phyloP scores from a whole-genome alignment of 64 coral and sea anemone genomes.

The Actinia equina region DNA sequence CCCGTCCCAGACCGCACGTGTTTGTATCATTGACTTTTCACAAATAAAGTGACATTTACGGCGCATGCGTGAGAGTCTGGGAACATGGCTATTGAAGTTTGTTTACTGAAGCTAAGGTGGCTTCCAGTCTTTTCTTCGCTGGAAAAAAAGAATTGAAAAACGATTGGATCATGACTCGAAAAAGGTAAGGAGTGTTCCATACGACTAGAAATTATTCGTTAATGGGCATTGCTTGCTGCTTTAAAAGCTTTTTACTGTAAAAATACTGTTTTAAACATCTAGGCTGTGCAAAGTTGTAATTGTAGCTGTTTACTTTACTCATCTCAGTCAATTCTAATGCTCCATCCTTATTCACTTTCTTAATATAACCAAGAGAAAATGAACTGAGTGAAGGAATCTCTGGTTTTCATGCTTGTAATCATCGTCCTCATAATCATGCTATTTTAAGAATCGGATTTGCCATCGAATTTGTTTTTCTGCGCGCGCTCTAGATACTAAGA shows the following conservation, averaged over 20 bases:
- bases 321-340: too few species aligned
- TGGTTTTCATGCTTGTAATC: too few species aligned
- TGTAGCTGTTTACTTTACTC: not conserved
- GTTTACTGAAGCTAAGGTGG: not conserved
- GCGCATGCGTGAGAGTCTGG: slow-evolving; percentile 12
- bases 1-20: not conserved
- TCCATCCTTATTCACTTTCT: not conserved
- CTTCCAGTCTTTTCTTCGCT: slow-evolving; percentile 10
- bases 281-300: not conserved
- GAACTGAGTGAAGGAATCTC: too few species aligned
- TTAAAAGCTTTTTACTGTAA: not conserved
- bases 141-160: slow-evolving; percentile 8
- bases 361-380: not conserved
- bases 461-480: too few species aligned
- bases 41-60: not conserved
- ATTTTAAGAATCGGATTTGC: too few species aligned
- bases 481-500: too few species aligned
- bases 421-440: not conserved
- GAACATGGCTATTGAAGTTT: slow-evolving; percentile 1
- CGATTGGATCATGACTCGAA: not conserved
- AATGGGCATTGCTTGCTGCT: not conserved
- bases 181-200: not conserved
- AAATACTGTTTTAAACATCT: not conserved
- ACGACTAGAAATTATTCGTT: not conserved
- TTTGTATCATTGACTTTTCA: not conserved